These are phyloP conservation scores for Agrotis clavis DNA, from an alignment of 2,888 invertebrate species.

Conservation along the genomic window DNA sequence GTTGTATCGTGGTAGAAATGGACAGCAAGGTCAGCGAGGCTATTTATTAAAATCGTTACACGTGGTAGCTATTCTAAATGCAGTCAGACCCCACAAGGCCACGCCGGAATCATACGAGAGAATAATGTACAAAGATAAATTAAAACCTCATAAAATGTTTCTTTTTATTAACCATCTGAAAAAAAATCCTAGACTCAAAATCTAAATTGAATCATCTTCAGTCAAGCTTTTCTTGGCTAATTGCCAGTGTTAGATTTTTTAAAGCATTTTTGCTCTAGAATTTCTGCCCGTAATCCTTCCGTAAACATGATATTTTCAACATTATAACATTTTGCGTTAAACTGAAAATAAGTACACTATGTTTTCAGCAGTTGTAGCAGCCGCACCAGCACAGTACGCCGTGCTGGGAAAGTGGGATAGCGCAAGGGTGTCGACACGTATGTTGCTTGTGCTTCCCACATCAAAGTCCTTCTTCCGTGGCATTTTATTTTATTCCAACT, in stretches of 20 bases:
- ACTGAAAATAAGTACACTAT: too few relatives aligned
- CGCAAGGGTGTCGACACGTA: too few relatives aligned
- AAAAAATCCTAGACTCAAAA: conserved; percentile 16
- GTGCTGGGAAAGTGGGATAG: too few relatives aligned
- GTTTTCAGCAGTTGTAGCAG: too few relatives aligned
- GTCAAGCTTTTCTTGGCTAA: conserved; percentile 32
- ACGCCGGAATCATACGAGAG: not conserved
- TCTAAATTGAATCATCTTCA: conserved; percentile 30
- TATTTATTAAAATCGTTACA: conserved; percentile 9
- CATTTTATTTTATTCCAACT: too few relatives aligned
- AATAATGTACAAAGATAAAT: conserved; percentile 26
- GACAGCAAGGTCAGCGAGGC: not conserved
- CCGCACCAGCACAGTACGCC: too few relatives aligned
- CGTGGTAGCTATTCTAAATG: conserved; percentile 15
- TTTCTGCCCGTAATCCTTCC: not conserved
- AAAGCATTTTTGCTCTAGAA: not conserved
- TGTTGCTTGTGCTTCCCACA: too few relatives aligned
- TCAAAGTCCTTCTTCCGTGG: too few relatives aligned
- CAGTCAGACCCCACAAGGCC: not conserved
- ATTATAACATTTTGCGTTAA: too few relatives aligned
- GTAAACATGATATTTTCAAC: not conserved
- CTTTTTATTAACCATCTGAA: conserved; percentile 4
- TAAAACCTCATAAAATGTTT: not conserved
- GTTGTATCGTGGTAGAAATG: not conserved
- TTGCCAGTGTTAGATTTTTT: conserved; percentile 24